Percentiles rank a stretch among this genome's conserved stretches.
phyloP scores from a whole-genome alignment of 2,113 vertebrate species.

The Boleophthalmus pectinirostris region DNA sequence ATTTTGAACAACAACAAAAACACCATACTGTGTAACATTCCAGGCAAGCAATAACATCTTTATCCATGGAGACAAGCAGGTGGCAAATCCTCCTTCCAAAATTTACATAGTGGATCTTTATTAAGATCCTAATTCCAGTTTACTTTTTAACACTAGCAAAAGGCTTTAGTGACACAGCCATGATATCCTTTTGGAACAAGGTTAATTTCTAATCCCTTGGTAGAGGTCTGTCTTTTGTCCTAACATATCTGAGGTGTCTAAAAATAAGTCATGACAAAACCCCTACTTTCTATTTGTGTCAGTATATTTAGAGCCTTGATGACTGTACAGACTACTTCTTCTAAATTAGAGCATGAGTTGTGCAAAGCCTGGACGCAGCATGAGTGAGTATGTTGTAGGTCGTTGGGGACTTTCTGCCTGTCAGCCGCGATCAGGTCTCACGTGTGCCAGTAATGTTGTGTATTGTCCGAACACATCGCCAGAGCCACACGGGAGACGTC shows the following conservation, averaged over 20 bases:
- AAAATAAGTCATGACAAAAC: neutral
- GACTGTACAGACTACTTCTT: constrained; percentile 36
- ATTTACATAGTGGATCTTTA: too few relatives aligned
- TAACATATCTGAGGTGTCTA: too few relatives aligned
- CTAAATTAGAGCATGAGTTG: constrained; percentile 52
- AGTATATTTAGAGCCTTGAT: neutral
- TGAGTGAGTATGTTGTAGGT: constrained; percentile 56
- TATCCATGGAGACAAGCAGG: too few relatives aligned
- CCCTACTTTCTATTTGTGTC: neutral
- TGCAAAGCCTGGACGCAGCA: constrained; percentile 22
- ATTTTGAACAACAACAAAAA: too few relatives aligned
- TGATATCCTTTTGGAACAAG: neutral
- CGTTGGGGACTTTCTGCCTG: constrained; percentile 63
- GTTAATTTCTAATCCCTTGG: neutral
- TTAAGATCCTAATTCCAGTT: neutral
- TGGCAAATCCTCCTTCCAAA: too few relatives aligned
- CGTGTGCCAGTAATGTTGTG: constrained; percentile 71
- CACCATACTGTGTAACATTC: too few relatives aligned
- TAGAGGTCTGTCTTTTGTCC: neutral
- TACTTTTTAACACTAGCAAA: neutral
- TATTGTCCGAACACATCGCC: constrained; percentile 75
- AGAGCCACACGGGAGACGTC: constrained; percentile 69
- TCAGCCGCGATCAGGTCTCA: constrained; percentile 69
- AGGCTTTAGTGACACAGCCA: neutral
- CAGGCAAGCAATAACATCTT: too few relatives aligned